Evolutionary conservation across 2,888 invertebrate species (phyloP).

Genomic region (Scaptomyza cyrtandrae): DNA sequence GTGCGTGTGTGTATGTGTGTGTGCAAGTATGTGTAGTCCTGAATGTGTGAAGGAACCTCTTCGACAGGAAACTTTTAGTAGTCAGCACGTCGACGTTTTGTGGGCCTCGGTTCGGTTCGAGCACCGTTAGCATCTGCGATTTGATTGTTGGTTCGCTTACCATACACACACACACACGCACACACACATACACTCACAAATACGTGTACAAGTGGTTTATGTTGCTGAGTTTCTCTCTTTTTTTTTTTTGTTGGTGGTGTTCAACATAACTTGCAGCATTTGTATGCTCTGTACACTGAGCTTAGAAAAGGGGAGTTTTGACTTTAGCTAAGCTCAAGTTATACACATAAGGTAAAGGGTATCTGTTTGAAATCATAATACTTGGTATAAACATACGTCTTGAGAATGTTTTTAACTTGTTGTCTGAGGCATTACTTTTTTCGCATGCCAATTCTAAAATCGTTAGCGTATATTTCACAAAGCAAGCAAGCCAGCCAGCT

Average conservation of each 20-base stretch:
- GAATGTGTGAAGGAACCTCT: conserved; percentile 14
- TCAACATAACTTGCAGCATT: conserved; percentile 32
- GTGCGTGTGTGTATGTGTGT: conserved; percentile 1
- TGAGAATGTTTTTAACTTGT: background rate
- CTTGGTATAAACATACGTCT: background rate
- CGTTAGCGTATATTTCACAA: conserved; percentile 30
- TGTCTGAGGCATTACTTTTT: conserved; percentile 13
- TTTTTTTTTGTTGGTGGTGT: conserved; percentile 7
- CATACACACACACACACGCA: conserved; percentile 18
- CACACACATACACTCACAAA: background rate
- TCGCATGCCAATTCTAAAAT: conserved; percentile 45
- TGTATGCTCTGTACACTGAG: conserved; percentile 10
- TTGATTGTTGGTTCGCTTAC: conserved; percentile 52
- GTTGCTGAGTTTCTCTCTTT: conserved; percentile 30
- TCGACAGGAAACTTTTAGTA: conserved; percentile 27
- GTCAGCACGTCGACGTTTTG: conserved; percentile 40
- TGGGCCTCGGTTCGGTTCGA: conserved; percentile 22
- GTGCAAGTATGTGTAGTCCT: background rate
- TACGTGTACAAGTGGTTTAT: conserved; percentile 36
- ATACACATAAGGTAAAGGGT: background rate
- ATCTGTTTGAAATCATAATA: background rate
- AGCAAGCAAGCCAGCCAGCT: conserved; percentile 8
- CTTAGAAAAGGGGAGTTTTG: background rate
- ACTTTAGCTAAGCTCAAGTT: background rate
- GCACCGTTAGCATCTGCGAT: conserved; percentile 49